These are phyloP conservation scores for Epizoanthus illoricatus DNA, from an alignment of 92 coral and sea anemone species.

Conservation along the genomic window DNA sequence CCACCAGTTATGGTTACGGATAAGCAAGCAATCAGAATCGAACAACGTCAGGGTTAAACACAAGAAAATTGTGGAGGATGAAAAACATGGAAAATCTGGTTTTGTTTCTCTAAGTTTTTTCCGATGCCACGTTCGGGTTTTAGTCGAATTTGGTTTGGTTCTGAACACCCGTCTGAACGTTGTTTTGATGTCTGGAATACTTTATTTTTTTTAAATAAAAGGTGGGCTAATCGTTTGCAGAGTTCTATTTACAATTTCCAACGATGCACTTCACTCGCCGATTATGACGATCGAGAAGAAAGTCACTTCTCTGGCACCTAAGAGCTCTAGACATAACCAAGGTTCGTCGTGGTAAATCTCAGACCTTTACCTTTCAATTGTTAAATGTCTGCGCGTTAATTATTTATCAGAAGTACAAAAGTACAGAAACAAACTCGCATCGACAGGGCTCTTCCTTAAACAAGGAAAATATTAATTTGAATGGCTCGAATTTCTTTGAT, in stretches of 20 bases:
- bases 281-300: neutral
- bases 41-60: neutral
- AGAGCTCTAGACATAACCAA: neutral
- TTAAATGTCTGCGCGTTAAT: slow-evolving; percentile 19
- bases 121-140: slow-evolving; percentile 7
- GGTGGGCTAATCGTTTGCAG: neutral
- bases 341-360: slow-evolving; percentile 9
- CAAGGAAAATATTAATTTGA: slow-evolving; percentile 28
- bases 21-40: neutral
- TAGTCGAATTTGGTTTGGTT: neutral
- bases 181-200: too few species aligned
- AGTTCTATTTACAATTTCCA: neutral
- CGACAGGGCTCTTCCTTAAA: slow-evolving; percentile 27
- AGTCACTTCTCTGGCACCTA: neutral
- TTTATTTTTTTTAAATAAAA: neutral
- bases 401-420: slow-evolving; percentile 16
- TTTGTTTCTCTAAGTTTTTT: slow-evolving; percentile 1
- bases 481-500: slow-evolving; percentile 13
- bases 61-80: neutral
- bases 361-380: slow-evolving; percentile 3
- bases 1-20: neutral
- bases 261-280: neutral
- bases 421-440: slow-evolving; percentile 16
- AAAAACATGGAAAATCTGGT: neutral
- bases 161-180: neutral